These are phyloP conservation scores for Therioaphis trifolii DNA, from an alignment of 2,888 invertebrate genomes.

Conservation along the genomic window DNA sequence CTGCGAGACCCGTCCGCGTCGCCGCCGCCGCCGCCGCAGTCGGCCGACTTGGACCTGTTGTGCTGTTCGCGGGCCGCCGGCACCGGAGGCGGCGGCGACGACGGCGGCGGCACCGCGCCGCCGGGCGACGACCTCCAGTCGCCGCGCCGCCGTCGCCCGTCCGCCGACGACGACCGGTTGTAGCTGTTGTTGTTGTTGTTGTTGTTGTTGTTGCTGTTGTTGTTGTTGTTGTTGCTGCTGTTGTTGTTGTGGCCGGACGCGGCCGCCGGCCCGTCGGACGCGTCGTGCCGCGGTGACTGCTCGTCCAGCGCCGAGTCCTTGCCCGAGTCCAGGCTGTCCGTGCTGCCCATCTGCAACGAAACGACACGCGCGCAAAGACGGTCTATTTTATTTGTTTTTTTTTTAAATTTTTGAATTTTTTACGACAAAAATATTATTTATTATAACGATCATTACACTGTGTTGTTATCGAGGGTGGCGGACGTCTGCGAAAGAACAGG, in stretches of 20 bases:
- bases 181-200: neutral
- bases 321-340: slow-evolving; percentile 64
- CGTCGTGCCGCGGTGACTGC: slow-evolving; percentile 64
- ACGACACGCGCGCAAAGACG: slow-evolving; percentile 4
- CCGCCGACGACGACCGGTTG: neutral
- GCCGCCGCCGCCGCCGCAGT: slow-evolving; percentile 1
- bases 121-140: neutral
- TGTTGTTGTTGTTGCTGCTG: slow-evolving; percentile 64
- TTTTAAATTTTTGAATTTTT: no score
- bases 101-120: neutral
- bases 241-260: slow-evolving; percentile 65
- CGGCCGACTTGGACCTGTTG: slow-evolving; percentile 48
- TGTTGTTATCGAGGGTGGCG: no score
- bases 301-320: slow-evolving; percentile 64
- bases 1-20: slow-evolving; percentile 32
- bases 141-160: neutral
- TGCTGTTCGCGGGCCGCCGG: slow-evolving; percentile 33
- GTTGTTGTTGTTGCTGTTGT: slow-evolving; percentile 64
- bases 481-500: no score
- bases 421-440: neutral
- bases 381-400: neutral
- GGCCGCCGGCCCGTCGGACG: slow-evolving; percentile 66
- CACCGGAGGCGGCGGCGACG: neutral
- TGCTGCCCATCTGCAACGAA: slow-evolving; percentile 60
- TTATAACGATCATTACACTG: no score